Evolutionary conservation across 2,888 invertebrate species (phyloP).

Genomic region (Macropis europaea): DNA sequence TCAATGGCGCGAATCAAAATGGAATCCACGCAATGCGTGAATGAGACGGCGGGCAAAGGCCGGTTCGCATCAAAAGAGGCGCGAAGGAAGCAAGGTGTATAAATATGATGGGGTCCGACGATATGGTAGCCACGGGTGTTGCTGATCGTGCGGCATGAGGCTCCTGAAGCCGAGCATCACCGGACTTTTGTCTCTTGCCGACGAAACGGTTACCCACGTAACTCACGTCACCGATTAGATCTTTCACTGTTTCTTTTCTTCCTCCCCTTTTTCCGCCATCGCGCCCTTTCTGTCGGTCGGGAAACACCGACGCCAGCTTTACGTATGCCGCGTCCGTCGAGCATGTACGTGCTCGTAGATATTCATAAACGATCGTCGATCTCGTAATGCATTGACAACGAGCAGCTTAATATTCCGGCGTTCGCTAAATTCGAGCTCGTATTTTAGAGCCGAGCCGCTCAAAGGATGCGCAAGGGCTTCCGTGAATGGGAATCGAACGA

Average conservation of each 20-base stretch:
- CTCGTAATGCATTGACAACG: constrained; percentile 51
- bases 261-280: neutral
- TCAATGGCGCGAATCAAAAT: constrained; percentile 18
- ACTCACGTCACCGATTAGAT: constrained; percentile 74
- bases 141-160: constrained; percentile 58
- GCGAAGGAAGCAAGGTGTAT: constrained; percentile 64
- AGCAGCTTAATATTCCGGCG: constrained; percentile 26
- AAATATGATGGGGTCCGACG: constrained; percentile 69
- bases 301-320: constrained; percentile 15
- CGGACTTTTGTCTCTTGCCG: constrained; percentile 67
- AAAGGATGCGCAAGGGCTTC: neutral
- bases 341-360: constrained; percentile 37
- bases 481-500: constrained; percentile 39
- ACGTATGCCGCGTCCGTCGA: constrained; percentile 33
- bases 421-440: constrained; percentile 30
- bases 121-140: constrained; percentile 67
- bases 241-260: constrained; percentile 51
- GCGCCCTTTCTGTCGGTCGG: constrained; percentile 9
- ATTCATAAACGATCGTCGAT: constrained; percentile 61
- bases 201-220: constrained; percentile 70
- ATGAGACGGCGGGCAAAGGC: constrained; percentile 25
- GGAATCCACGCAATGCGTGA: constrained; percentile 28
- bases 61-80: constrained; percentile 56
- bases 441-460: constrained; percentile 12
- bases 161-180: constrained; percentile 51